These are phyloP conservation scores for Drosophila nr. perissopoda DNA, from an alignment of 2,888 invertebrate species.

Conservation along the genomic window DNA sequence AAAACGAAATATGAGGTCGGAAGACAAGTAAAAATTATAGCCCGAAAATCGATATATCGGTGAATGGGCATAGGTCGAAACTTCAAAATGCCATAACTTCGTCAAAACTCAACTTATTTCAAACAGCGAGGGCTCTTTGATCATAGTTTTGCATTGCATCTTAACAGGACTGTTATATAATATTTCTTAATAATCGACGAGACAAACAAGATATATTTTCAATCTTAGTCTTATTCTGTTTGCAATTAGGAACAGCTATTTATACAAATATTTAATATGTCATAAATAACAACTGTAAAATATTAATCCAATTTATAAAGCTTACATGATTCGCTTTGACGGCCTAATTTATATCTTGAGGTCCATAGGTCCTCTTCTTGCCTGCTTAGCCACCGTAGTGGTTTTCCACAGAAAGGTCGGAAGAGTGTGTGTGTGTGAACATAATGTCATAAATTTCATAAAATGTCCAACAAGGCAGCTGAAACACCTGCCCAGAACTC, in stretches of 20 bases:
- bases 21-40: too few relatives aligned
- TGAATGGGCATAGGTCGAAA: too few relatives aligned
- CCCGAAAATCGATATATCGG: too few relatives aligned
- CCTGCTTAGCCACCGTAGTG: slow-evolving; percentile 47
- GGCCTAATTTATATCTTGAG: background rate
- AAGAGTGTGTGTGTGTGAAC: slow-evolving; percentile 4
- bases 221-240: background rate
- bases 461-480: slow-evolving; percentile 43
- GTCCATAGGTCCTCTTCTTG: slow-evolving; percentile 19
- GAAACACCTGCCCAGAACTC: slow-evolving; percentile 36
- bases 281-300: fast-evolving
- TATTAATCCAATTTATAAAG: background rate
- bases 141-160: too few relatives aligned
- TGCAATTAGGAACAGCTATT: background rate
- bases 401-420: slow-evolving; percentile 55
- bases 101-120: too few relatives aligned
- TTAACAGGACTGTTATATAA: too few relatives aligned
- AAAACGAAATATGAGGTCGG: too few relatives aligned
- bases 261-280: background rate
- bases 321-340: background rate
- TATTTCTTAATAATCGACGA: too few relatives aligned
- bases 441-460: slow-evolving; percentile 75
- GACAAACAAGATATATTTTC: background rate
- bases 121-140: too few relatives aligned
- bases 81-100: too few relatives aligned